Base-by-base conservation (phyloP, 2,888 invertebrate species). In the Meteorus cinctellus region DNA sequence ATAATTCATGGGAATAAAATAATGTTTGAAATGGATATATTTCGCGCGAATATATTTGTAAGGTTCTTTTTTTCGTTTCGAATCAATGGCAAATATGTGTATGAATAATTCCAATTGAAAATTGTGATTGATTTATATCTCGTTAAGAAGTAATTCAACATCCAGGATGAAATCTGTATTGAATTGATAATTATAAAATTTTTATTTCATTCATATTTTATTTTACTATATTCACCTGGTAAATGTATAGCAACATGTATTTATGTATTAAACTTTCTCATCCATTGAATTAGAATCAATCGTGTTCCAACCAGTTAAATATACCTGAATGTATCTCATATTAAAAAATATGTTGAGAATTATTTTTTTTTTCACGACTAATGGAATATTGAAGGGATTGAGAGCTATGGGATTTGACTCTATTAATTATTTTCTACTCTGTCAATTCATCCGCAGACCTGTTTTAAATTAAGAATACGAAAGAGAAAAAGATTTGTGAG, bases 381-480 rank as follows among this genome's bases (percentile, higher is more conserved):
- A 55, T 55, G 55, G 55, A 55, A 55, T 55, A 55, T 55, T 55
- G 19, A 19, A 19, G 19, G 19, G 55, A 55, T 55, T 55, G 55
- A 55, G 8, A 24, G 55, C 19, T 55, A 55, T 19, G 19, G 19
- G 55, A 8, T 24, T 19, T 4, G 55, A 8, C 24, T 55, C 55
- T 55, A 55, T 55, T 55, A 55, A 55, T 55, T 55, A 55, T 55
- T 55, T 55, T 55, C 19, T 55, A 4, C 19, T 55, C 19, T 19
- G n/a, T 55, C 55, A 55, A 55, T 55, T 55, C n/a, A 55, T 55
- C 10, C 19, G 19, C 8, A 19, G 55, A 55, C 55, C 19, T 55
- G 55, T 55, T 55, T 19, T 55, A 55, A 55, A 55, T 55, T 55
- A 24, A 55, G n/a, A 55, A 55, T n/a, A 48, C n/a, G n/a, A 55